A percentile compares a stretch with the other conserved stretches of the same genome.
phyloP scores from a whole-genome alignment of 2,888 invertebrate genomes.

The Alloscopus bannaensis region DNA sequence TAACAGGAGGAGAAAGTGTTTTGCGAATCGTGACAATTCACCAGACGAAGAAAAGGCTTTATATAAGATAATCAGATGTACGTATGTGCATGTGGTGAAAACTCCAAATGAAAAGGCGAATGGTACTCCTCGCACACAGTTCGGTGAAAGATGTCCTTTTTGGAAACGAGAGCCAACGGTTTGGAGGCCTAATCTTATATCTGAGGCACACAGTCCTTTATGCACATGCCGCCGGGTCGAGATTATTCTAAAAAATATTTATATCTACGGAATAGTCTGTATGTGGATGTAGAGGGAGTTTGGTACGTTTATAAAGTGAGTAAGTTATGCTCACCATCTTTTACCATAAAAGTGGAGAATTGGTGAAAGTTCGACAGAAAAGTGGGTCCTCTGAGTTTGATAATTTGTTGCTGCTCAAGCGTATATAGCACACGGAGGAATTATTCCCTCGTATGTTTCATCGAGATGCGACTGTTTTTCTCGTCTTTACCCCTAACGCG shows the following conservation, averaged over 20 bases:
- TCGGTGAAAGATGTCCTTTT: background rate
- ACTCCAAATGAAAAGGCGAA: slow-evolving; percentile 32
- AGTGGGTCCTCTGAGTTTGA: slow-evolving; percentile 59
- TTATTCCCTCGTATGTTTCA: slow-evolving; percentile 44
- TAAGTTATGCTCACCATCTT: slow-evolving; percentile 46
- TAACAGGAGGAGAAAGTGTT: slow-evolving; percentile 21
- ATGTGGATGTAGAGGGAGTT: too few relatives aligned
- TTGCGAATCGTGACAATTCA: slow-evolving; percentile 16
- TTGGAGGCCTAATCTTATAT: too few relatives aligned
- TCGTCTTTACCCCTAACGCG: background rate
- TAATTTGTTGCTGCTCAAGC: slow-evolving; percentile 60
- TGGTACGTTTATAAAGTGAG: slow-evolving; percentile 41
- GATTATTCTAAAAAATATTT: too few relatives aligned
- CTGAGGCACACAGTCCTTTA: too few relatives aligned
- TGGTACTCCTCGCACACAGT: background rate
- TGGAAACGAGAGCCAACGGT: too few relatives aligned
- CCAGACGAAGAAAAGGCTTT: too few relatives aligned
- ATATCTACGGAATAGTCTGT: too few relatives aligned
- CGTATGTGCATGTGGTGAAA: background rate
- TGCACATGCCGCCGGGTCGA: too few relatives aligned
- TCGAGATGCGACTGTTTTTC: slow-evolving; percentile 3
- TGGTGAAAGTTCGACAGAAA: slow-evolving; percentile 60
- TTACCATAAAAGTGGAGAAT: slow-evolving; percentile 45
- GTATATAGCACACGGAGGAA: slow-evolving; percentile 54
- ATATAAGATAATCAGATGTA: too few relatives aligned